A percentile compares a stretch with the other conserved stretches of the same genome.
phyloP scores from a whole-genome alignment of 2,113 vertebrate genomes.

The Sterna hirundo region DNA sequence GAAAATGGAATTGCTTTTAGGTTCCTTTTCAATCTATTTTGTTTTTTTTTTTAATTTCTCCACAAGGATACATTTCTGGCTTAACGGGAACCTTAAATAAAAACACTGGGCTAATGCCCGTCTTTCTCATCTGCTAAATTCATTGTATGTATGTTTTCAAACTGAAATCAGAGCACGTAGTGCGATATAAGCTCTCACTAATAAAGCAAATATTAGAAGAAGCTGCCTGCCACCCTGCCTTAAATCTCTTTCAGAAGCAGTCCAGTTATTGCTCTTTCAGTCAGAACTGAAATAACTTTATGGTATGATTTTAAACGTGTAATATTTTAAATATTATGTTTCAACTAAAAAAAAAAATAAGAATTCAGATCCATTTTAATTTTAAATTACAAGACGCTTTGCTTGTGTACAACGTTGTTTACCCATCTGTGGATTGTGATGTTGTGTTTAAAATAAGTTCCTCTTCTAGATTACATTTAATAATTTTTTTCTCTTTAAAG shows the following conservation, averaged over 20 bases:
- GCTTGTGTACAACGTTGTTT: not conserved
- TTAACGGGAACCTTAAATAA: not conserved
- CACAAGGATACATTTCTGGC: not conserved
- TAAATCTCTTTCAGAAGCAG: not conserved
- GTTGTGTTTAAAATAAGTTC: not conserved
- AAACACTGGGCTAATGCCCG: not conserved
- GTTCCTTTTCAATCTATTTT: not conserved
- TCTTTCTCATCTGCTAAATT: not conserved
- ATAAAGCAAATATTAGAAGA: not conserved
- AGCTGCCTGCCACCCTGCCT: not conserved
- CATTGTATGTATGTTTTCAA: fast-evolving
- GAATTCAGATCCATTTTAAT: not conserved
- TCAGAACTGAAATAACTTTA: not conserved
- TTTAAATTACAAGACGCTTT: not conserved
- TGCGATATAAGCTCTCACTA: not conserved
- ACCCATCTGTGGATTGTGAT: not conserved
- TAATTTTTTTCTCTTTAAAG: not conserved
- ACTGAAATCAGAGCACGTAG: not conserved
- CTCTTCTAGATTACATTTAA: not conserved
- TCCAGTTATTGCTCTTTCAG: not conserved
- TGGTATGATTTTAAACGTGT: not conserved
- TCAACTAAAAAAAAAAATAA: not conserved
- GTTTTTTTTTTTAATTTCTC: not conserved
- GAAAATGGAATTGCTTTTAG: not conserved
- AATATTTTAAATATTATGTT: not conserved